Conservation (phyloP, 2,113 vertebrate species). For the Apaloderma vittatum region DNA sequence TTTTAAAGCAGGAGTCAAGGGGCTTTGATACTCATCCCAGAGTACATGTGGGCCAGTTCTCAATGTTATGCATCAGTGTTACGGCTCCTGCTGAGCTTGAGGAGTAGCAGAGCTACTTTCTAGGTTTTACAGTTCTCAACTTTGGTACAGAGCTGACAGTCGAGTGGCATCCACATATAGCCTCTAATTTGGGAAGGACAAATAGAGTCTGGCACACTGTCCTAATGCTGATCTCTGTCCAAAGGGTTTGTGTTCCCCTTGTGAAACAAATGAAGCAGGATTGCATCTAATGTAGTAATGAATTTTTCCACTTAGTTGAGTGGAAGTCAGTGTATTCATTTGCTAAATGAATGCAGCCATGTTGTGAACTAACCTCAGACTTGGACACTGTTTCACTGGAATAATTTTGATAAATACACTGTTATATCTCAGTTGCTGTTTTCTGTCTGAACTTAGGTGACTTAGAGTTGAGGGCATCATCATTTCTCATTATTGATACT, state of each 20-base stretch:
- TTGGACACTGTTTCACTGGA: neutral
- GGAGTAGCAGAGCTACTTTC: neutral
- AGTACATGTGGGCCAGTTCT: neutral
- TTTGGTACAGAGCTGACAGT: neutral
- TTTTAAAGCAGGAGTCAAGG: neutral
- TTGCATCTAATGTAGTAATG: neutral
- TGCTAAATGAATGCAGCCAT: neutral
- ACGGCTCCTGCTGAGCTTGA: neutral
- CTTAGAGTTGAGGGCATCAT: constrained; percentile 84
- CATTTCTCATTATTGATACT: constrained; percentile 82
- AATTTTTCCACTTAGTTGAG: neutral
- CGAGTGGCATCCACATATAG: neutral
- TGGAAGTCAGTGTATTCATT: neutral
- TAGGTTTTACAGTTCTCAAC: neutral
- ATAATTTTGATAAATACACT: neutral
- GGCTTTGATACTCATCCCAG: neutral
- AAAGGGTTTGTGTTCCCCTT: neutral
- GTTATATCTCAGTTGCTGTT: neutral
- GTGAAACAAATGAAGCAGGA: neutral
- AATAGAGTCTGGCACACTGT: neutral
- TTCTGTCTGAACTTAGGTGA: constrained; percentile 80
- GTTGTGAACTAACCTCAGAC: neutral
- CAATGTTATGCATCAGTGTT: neutral
- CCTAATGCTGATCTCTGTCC: neutral
- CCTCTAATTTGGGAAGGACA: neutral